Percentiles rank a stretch among this genome's conserved stretches.
These are phyloP conservation scores for Meandrusa payeni DNA, from an alignment of 2,888 invertebrate genomes.

Conservation along the genomic window DNA sequence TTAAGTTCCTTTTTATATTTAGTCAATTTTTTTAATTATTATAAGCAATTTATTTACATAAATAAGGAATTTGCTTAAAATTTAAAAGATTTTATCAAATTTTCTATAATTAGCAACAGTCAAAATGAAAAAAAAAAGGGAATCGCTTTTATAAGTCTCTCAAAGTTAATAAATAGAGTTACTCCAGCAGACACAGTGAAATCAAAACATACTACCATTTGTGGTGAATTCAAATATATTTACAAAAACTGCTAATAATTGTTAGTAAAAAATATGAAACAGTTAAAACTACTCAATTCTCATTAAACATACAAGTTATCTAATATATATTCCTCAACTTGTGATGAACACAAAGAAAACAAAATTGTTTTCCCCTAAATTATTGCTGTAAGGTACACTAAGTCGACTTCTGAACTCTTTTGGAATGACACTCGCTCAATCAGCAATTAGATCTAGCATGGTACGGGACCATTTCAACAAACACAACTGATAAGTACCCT, in stretches of 20 bases:
- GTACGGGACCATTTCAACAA: background rate
- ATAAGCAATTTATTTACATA: conserved; percentile 22
- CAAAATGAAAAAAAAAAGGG: no score
- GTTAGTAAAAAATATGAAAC: conserved; percentile 27
- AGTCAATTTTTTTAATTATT: conserved; percentile 10
- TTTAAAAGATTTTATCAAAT: conserved; percentile 13
- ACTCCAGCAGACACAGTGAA: conserved; percentile 35
- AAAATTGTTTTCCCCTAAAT: background rate
- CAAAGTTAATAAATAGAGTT: conserved; percentile 26
- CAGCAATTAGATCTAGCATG: background rate
- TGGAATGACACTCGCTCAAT: background rate
- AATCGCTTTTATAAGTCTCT: background rate
- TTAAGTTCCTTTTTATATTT: conserved; percentile 4
- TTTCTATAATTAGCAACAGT: background rate
- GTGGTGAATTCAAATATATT: conserved; percentile 47
- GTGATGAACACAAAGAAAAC: conserved; percentile 16
- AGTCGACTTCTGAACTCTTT: background rate
- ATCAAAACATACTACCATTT: conserved; percentile 40
- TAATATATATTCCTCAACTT: background rate
- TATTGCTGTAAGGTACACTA: background rate
- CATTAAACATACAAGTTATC: conserved; percentile 15
- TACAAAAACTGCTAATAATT: conserved; percentile 44
- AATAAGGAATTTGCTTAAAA: conserved; percentile 13
- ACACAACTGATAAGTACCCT: background rate
- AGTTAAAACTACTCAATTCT: conserved; percentile 19